Percentiles rank a stretch among this genome's conserved stretches.
These are phyloP conservation scores for Odobenus rosmarus DNA, from an alignment of 2,113 vertebrate genomes.

Conservation along the genomic window DNA sequence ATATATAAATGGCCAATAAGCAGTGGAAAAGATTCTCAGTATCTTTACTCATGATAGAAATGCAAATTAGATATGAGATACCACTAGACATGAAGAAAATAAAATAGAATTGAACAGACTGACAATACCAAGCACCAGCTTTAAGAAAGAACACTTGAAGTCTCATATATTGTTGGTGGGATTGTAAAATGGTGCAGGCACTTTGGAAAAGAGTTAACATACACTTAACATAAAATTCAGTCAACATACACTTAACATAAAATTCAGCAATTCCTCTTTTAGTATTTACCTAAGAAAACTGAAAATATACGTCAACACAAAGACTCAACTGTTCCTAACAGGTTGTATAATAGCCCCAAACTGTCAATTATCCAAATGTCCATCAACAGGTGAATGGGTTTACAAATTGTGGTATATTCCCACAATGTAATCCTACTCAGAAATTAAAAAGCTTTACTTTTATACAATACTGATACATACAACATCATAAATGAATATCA, in stretches of 20 bases:
- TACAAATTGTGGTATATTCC: neutral
- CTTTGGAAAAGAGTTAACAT: neutral
- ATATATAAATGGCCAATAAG: neutral
- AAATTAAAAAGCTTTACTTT: constrained; percentile 3
- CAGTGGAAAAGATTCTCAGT: neutral
- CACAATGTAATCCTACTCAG: neutral
- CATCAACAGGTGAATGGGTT: neutral
- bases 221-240: neutral
- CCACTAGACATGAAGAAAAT: neutral
- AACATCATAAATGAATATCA: neutral
- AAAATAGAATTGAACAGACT: neutral
- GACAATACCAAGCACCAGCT: neutral
- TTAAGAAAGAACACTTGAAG: neutral
- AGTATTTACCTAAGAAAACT: neutral
- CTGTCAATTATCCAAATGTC: neutral
- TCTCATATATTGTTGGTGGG: neutral
- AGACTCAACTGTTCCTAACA: neutral
- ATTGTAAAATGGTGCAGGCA: neutral
- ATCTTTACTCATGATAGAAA: constrained; percentile 1
- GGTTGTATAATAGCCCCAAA: neutral
- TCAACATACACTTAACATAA: neutral
- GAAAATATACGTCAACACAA: neutral
- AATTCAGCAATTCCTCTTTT: neutral
- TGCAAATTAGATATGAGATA: neutral
- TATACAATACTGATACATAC: neutral